These are phyloP conservation scores for Varanus salvator DNA, from an alignment of 2,113 vertebrate species.

Conservation along the genomic window DNA sequence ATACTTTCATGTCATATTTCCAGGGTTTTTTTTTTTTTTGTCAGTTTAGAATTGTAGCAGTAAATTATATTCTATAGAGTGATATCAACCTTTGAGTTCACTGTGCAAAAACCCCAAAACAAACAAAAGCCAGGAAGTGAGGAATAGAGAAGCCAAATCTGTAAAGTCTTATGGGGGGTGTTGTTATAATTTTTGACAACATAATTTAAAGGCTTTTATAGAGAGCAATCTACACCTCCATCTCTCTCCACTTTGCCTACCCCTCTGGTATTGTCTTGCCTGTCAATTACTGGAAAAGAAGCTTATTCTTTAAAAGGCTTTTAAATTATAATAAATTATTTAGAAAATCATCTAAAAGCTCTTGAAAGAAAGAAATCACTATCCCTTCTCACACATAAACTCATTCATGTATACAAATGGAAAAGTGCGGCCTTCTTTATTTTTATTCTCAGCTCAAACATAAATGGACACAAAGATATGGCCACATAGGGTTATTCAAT, in stretches of 20 bases:
- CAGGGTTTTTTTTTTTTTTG: conserved; percentile 42
- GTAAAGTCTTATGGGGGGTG: conserved; percentile 64
- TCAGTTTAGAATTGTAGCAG: conserved; percentile 45
- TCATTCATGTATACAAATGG: conserved; percentile 51
- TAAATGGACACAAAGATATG: conserved; percentile 20
- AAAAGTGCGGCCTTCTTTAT: conserved; percentile 61
- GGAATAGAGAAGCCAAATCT: conserved; percentile 63
- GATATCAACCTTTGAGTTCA: conserved; percentile 60
- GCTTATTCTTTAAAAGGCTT: conserved; percentile 75
- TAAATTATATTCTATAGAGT: conserved; percentile 52
- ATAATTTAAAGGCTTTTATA: conserved; percentile 79
- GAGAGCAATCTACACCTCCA: conserved; percentile 76
- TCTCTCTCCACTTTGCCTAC: conserved; percentile 73
- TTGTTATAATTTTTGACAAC: conserved; percentile 80
- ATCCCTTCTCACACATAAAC: conserved; percentile 22
- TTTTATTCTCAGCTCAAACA: conserved; percentile 53
- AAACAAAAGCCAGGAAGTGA: conserved; percentile 69
- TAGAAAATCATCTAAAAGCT: conserved; percentile 77
- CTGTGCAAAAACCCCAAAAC: conserved; percentile 53
- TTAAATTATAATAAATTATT: conserved; percentile 79
- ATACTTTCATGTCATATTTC: conserved; percentile 27
- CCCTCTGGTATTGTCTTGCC: conserved; percentile 73
- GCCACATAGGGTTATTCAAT: neutral
- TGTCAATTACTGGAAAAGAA: conserved; percentile 79
- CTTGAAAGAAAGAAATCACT: conserved; percentile 55